Conservation (phyloP, 1,140 invertebrate species). For the Steinernema khuongi region DNA sequence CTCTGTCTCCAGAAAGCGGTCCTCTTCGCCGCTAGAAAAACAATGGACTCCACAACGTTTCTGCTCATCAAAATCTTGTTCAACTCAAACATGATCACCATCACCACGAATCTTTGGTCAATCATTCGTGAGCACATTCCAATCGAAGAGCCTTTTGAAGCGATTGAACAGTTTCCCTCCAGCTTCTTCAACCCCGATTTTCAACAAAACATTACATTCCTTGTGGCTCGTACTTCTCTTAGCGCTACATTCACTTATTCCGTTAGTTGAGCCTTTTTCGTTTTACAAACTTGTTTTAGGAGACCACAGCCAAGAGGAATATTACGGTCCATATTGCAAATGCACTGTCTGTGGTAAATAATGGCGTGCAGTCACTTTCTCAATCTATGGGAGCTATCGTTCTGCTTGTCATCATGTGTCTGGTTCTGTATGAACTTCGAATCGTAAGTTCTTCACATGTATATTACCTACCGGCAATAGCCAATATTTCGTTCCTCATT, state of each 20-base stretch:
- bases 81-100: conserved; percentile 1
- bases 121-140: neutral
- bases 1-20: neutral
- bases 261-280: neutral
- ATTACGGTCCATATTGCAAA: neutral
- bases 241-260: neutral
- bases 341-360: neutral
- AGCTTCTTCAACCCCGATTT: neutral
- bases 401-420: neutral
- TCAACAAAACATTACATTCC: neutral
- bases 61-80: neutral
- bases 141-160: neutral
- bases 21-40: neutral
- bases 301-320: neutral
- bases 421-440: neutral
- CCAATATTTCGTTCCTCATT: too few relatives aligned
- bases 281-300: neutral
- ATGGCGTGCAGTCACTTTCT: neutral
- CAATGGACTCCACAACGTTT: conserved; percentile 5
- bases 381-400: neutral
- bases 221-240: neutral
- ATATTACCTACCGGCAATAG: too few relatives aligned
- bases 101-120: neutral
- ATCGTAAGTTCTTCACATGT: neutral
- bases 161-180: neutral